A percentile compares a stretch with the other conserved stretches of the same genome.
phyloP scores from a whole-genome alignment of 1,140 invertebrate species.

The Druon quercuslanigerum region DNA sequence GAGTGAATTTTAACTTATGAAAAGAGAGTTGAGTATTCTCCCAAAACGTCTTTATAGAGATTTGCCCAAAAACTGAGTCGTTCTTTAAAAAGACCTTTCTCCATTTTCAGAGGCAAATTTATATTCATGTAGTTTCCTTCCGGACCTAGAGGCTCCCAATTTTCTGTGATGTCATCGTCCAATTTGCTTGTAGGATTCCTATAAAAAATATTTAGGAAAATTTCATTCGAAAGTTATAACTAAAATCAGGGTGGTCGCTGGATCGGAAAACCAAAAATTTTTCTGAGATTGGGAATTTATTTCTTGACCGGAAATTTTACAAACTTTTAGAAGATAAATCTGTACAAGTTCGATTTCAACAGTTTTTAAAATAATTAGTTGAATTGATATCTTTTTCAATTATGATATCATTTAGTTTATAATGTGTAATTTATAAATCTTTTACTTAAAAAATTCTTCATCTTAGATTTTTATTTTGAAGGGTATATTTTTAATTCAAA shows the following conservation, averaged over 20 bases:
- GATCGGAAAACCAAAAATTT: no score
- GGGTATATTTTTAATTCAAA: no score
- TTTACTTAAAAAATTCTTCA: no score
- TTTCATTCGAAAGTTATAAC: neutral
- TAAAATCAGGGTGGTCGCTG: neutral
- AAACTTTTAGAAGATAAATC: no score
- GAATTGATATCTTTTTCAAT: no score
- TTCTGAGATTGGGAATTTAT: no score
- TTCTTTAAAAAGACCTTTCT: constrained; percentile 66
- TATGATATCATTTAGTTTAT: no score
- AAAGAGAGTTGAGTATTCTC: constrained; percentile 50
- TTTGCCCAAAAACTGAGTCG: constrained; percentile 71
- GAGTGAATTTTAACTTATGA: constrained; percentile 35
- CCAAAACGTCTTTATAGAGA: constrained; percentile 61
- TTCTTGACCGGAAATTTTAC: no score
- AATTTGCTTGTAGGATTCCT: constrained; percentile 75
- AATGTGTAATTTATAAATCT: no score
- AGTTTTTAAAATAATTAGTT: no score
- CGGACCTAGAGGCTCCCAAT: constrained; percentile 70
- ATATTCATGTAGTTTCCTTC: constrained; percentile 74
- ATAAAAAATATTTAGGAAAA: constrained; percentile 9
- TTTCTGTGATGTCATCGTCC: constrained; percentile 64
- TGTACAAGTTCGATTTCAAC: no score
- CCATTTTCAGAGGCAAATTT: constrained; percentile 70
- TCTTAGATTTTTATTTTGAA: no score